phyloP scores from a whole-genome alignment of 2,113 vertebrate species.

The Brienomyrus brachyistius region DNA sequence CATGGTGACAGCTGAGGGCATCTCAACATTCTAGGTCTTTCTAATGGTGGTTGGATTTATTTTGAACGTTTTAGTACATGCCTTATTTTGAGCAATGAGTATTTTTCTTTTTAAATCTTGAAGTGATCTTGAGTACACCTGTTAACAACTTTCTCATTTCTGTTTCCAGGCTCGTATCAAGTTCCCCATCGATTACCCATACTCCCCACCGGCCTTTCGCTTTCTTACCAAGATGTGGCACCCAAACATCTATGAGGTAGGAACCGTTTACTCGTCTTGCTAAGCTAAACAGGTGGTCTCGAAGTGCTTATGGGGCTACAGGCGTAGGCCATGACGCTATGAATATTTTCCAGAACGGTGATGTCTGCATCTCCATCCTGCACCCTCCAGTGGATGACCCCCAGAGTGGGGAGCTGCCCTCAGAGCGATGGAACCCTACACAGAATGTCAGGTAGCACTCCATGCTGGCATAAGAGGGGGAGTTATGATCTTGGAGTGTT shows the following conservation, averaged over 20 bases:
- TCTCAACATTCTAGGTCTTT: not conserved
- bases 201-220: conserved; percentile 92
- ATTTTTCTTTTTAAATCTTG: not conserved
- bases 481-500: not conserved
- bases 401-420: conserved; percentile 92
- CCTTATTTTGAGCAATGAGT: not conserved
- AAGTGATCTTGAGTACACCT: not conserved
- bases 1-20: not conserved
- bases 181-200: conserved; percentile 94
- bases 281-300: not conserved
- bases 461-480: not conserved
- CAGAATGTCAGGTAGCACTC: conserved; percentile 85
- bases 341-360: conserved; percentile 71
- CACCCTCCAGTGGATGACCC: conserved; percentile 94
- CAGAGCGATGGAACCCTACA: conserved; percentile 95
- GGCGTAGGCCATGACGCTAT: not conserved
- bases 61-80: not conserved
- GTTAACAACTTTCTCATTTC: not conserved
- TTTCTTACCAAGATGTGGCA: conserved; percentile 99
- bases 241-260: conserved; percentile 97
- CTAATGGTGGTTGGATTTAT: not conserved
- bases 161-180: conserved; percentile 78
- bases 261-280: not conserved
- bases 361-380: conserved; percentile 96
- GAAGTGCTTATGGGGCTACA: not conserved